phyloP scores from a whole-genome alignment of 1,140 invertebrate species.

The Sitodiplosis mosellana region DNA sequence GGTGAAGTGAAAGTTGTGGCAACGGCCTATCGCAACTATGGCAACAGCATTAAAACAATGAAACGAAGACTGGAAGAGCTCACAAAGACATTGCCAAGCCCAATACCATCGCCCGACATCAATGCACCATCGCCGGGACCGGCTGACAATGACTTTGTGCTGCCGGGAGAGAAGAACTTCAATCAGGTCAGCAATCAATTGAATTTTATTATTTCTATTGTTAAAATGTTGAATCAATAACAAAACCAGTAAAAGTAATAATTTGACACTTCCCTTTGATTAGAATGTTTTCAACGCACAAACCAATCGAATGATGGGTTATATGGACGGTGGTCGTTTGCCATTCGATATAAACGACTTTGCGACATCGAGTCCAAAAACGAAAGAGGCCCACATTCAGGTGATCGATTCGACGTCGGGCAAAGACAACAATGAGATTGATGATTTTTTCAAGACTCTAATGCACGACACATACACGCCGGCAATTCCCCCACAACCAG shows the following conservation, averaged over 20 bases:
- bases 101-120: constrained; percentile 53
- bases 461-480: background rate
- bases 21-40: constrained; percentile 88
- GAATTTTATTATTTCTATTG: background rate
- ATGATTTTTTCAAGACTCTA: constrained; percentile 1
- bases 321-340: constrained; percentile 16
- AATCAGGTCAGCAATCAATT: background rate
- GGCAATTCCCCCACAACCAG: constrained; percentile 3
- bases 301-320: constrained; percentile 20
- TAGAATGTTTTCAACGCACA: constrained; percentile 16
- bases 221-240: background rate
- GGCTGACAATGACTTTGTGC: constrained; percentile 48
- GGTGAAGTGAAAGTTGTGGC: constrained; percentile 84
- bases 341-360: constrained; percentile 25
- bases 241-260: background rate
- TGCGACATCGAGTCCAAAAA: constrained; percentile 8
- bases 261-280: background rate
- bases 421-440: constrained; percentile 3
- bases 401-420: background rate
- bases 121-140: constrained; percentile 72
- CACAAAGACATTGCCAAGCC: constrained; percentile 39
- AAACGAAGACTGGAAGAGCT: constrained; percentile 71
- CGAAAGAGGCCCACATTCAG: background rate
- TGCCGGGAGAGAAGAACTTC: constrained; percentile 31
- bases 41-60: constrained; percentile 61